Evolutionary conservation across 2,888 invertebrate species (phyloP).

Genomic region (Cheiracanthium punctorium): DNA sequence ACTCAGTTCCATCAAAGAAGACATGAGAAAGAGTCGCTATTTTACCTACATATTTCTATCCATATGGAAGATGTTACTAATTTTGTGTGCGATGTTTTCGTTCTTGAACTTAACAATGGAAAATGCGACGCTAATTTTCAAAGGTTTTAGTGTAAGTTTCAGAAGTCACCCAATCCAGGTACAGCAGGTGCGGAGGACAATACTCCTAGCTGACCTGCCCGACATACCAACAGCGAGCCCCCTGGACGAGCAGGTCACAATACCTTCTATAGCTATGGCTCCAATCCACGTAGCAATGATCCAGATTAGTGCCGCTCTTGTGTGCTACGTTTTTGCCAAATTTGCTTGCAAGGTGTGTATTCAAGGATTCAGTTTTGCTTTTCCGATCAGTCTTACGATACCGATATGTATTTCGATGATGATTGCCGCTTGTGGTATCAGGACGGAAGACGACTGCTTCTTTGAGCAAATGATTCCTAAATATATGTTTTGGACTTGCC

Average conservation of each 20-base stretch:
- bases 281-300: conserved; percentile 76
- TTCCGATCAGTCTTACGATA: conserved; percentile 77
- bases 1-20: conserved; percentile 86
- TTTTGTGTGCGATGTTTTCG: conserved; percentile 85
- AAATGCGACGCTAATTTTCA: conserved; percentile 88
- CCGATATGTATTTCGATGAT: conserved; percentile 75
- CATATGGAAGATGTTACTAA: conserved; percentile 90
- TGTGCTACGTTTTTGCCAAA: conserved; percentile 78
- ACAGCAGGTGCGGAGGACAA: conserved; percentile 42
- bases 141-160: conserved; percentile 84
- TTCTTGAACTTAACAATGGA: conserved; percentile 84
- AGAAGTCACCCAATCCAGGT: conserved; percentile 81
- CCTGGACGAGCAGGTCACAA: conserved; percentile 50
- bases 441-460: conserved; percentile 73
- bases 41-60: conserved; percentile 93
- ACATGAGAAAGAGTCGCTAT: conserved; percentile 87
- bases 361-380: conserved; percentile 77
- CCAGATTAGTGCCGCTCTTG: conserved; percentile 74
- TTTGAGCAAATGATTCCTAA: conserved; percentile 70
- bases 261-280: conserved; percentile 49
- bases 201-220: conserved; percentile 46
- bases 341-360: conserved; percentile 79
- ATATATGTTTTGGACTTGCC: conserved; percentile 85
- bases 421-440: conserved; percentile 73
- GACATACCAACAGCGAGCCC: conserved; percentile 65